Evolutionary conservation across 2,797 vertebrate genomes (phyloP), one percentile per base, ranked within the genome.

Genomic region (Rhabdomys pumilio): DNA sequence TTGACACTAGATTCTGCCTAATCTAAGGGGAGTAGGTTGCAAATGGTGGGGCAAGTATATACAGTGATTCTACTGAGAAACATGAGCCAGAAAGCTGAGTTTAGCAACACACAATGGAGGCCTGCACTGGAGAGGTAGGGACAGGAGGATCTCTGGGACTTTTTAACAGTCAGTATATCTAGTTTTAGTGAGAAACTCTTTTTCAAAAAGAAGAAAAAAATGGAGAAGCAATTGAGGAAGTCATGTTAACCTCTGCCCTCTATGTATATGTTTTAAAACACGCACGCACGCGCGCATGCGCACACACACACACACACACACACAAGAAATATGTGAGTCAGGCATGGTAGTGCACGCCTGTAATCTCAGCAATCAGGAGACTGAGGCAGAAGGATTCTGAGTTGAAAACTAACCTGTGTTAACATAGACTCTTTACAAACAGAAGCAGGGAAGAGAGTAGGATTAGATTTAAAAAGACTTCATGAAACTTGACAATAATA

Each of bases 401-500:
- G 29, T 77, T 89, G 57, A 61, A 89, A 47, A 75, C 13, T 31
- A 77, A 41, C 57, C 41, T 77, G 76, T n/a, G 41, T 34, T 89
- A n/a, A n/a, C 3, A 47, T 17, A 63, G 41, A 47, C 44, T 88
- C 50, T 15, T 61, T 50, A 69, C 57, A 77, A 31, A 47, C 13
- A 61, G 19, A 63, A 55, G 53, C n/a, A 26, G 73, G 6, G 10
- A 26, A 38, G 69, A 22, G 53, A 44, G 26, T 76, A 55, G 26
- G 59, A 67, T 7, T 94, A 53, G 59, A 5, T 94, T 92, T 84
- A 91, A 81, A 80, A 75, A 90, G 75, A 88, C 14, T 34, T 19
- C 38, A 20, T 67, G 82, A 89, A 94, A 61, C 19, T 85, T 92
- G 38, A 85, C 65, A 91, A 26, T 50, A 53, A 92, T 65, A 67